Conservation (phyloP, 2,888 invertebrate genomes). For the Chrysolina haemoptera region DNA sequence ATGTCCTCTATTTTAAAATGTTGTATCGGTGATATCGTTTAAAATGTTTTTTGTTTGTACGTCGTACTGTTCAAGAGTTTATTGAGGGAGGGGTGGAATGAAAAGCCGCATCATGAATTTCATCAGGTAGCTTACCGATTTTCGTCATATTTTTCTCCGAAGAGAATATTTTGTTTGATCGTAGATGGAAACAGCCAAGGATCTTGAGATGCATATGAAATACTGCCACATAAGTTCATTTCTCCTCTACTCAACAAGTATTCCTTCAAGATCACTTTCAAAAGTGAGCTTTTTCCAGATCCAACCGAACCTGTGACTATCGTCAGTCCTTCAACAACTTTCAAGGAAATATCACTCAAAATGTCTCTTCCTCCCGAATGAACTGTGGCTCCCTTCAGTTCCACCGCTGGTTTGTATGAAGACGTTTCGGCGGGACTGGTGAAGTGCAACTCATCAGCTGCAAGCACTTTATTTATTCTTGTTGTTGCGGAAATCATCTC, state of each 20-base stretch:
- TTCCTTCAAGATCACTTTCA: slow-evolving; percentile 60
- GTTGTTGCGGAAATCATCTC: slow-evolving; percentile 56
- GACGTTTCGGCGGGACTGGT: slow-evolving; percentile 16
- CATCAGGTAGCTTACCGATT: slow-evolving; percentile 51
- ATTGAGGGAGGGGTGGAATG: too few species aligned
- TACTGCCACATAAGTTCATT: slow-evolving; percentile 51
- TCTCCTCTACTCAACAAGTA: slow-evolving; percentile 50
- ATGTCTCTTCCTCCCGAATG: slow-evolving; percentile 59
- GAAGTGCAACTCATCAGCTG: too few species aligned
- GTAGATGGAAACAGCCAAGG: slow-evolving; percentile 63
- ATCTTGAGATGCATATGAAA: slow-evolving; percentile 63
- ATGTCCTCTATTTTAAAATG: too few species aligned
- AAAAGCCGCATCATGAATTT: too few species aligned
- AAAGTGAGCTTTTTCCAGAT: slow-evolving; percentile 59
- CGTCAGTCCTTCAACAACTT: slow-evolving; percentile 67
- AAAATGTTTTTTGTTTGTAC: too few species aligned
- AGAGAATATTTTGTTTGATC: slow-evolving; percentile 64
- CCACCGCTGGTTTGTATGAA: slow-evolving; percentile 35
- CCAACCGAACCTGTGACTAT: slow-evolving; percentile 76
- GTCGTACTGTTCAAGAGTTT: too few species aligned
- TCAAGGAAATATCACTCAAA: slow-evolving; percentile 68
- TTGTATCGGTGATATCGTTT: too few species aligned
- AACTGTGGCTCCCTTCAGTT: slow-evolving; percentile 43
- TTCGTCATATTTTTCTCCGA: slow-evolving; percentile 64
- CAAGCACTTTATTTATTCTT: slow-evolving; percentile 48